Percentiles rank a stretch among this genome's conserved stretches.
phyloP scores from a whole-genome alignment of 2,888 invertebrate species.

The Troides aeacus region DNA sequence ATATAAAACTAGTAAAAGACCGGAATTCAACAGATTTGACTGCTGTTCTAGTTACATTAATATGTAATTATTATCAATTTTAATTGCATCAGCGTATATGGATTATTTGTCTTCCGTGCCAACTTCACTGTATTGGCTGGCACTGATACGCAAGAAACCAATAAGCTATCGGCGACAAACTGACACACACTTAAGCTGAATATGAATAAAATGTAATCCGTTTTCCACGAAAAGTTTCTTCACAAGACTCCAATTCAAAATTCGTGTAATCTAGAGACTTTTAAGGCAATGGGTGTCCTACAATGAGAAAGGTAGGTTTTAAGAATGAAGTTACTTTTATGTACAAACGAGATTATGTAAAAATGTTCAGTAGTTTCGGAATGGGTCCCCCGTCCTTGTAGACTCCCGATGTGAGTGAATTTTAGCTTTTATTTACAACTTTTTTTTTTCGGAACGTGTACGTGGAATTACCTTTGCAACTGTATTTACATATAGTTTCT shows the following conservation, averaged over 20 bases:
- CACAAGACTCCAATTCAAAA: conserved; percentile 14
- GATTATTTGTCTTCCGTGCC: too few relatives aligned
- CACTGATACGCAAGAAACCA: too few relatives aligned
- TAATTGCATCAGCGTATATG: too few relatives aligned
- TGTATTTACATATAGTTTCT: conserved; percentile 14
- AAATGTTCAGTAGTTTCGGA: conserved; percentile 23
- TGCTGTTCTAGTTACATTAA: too few relatives aligned
- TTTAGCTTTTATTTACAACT: conserved; percentile 12
- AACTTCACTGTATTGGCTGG: too few relatives aligned
- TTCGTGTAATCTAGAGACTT: conserved; percentile 3
- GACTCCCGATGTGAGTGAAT: conserved; percentile 18
- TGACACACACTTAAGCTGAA: too few relatives aligned
- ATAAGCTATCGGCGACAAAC: too few relatives aligned
- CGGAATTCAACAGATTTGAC: too few relatives aligned
- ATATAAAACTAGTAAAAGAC: too few relatives aligned
- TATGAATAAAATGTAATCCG: neutral
- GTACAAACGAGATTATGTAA: conserved; percentile 29
- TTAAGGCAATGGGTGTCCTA: conserved; percentile 18
- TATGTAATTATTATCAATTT: too few relatives aligned
- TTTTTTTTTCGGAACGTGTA: neutral
- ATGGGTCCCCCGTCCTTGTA: conserved; percentile 25
- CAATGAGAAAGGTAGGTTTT: conserved; percentile 28
- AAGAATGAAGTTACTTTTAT: conserved; percentile 29
- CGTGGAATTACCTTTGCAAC: conserved; percentile 20
- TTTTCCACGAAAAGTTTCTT: neutral